phyloP scores from a whole-genome alignment of 53 echinoderm and acorn worm species.

The Actinopyga echinites region DNA sequence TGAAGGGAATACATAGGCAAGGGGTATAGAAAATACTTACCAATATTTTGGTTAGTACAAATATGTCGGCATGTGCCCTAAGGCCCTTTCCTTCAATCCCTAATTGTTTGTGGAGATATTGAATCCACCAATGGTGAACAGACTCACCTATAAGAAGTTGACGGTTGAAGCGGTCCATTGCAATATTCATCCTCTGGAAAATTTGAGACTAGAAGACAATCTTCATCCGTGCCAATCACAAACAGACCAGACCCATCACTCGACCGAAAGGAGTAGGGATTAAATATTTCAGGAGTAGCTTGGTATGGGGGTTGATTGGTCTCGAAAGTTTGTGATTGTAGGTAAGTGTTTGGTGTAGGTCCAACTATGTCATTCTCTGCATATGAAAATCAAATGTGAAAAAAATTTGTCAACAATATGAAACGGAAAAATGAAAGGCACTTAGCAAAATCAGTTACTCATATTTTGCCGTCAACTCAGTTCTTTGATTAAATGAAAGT shows the following conservation, averaged over 20 bases:
- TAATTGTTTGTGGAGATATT: too few relatives aligned
- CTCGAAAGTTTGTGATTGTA: neutral
- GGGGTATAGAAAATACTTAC: too few relatives aligned
- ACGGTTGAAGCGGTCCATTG: conserved; percentile 60
- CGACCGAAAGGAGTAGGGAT: conserved; percentile 21
- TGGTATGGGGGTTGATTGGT: conserved; percentile 34
- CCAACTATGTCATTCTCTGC: neutral
- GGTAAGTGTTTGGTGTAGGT: conserved; percentile 10
- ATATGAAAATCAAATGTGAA: too few relatives aligned
- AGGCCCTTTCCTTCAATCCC: too few relatives aligned
- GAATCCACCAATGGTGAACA: too few relatives aligned
- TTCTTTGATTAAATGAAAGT: too few relatives aligned
- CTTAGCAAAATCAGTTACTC: too few relatives aligned
- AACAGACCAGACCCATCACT: conserved; percentile 18
- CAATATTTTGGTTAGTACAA: too few relatives aligned
- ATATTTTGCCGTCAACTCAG: too few relatives aligned
- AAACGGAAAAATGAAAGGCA: neutral
- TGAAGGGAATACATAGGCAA: too few relatives aligned
- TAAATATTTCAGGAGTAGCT: conserved; percentile 17
- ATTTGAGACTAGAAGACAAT: conserved; percentile 15
- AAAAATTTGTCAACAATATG: too few relatives aligned
- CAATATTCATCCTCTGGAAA: conserved; percentile 49
- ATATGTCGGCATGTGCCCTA: too few relatives aligned
- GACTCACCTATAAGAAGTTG: conserved; percentile 61
- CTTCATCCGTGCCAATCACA: conserved; percentile 33